Conservation (phyloP, 2,888 invertebrate genomes). For the Atrina japonica region DNA sequence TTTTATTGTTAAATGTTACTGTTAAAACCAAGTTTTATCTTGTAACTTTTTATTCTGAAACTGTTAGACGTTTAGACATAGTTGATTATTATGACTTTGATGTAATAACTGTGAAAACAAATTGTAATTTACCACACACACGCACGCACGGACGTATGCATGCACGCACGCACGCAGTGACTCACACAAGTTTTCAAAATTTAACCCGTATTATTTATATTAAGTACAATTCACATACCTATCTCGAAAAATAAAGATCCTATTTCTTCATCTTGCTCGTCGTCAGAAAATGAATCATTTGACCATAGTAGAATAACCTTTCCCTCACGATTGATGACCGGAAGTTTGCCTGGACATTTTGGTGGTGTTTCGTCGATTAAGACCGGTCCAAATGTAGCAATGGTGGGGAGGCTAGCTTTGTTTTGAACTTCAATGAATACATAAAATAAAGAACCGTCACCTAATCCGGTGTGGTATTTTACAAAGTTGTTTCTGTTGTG, state of each 20-base stretch:
- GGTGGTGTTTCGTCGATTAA: constrained; percentile 53
- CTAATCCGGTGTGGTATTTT: constrained; percentile 44
- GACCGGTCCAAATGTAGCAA: constrained; percentile 46
- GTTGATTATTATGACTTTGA: no score
- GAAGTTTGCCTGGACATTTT: constrained; percentile 19
- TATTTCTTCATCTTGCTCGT: constrained; percentile 42
- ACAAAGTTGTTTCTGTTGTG: constrained; percentile 25
- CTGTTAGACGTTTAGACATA: no score
- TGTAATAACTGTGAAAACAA: no score
- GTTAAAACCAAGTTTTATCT: no score
- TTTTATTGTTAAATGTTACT: no score
- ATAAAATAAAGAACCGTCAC: constrained; percentile 41
- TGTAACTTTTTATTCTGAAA: no score
- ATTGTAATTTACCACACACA: no score
- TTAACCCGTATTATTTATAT: background rate
- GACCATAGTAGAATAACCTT: constrained; percentile 34
- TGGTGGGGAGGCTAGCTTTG: constrained; percentile 44
- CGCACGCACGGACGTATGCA: no score
- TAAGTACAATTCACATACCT: constrained; percentile 29
- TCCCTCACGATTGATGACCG: background rate
- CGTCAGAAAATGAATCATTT: constrained; percentile 33
- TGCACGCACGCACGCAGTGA: no score
- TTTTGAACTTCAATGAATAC: constrained; percentile 42
- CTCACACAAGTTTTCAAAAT: no score
- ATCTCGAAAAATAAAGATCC: constrained; percentile 41